Conservation (phyloP, 2,888 invertebrate species). For the Calliopum simillimum region DNA sequence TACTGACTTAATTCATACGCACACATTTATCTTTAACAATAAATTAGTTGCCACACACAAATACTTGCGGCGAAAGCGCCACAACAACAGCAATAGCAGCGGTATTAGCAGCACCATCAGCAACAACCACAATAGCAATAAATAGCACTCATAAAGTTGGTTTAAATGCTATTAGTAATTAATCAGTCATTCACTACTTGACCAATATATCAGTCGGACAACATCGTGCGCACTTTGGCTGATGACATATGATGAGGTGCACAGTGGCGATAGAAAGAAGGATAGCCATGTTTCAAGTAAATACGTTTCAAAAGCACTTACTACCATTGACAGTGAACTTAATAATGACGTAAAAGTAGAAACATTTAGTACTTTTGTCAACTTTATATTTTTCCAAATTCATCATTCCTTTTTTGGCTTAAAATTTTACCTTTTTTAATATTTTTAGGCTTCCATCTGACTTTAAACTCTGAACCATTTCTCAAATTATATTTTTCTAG, state of each 20-base stretch:
- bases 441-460: too few species aligned
- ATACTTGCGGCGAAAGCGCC: conserved; percentile 18
- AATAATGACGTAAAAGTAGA: too few species aligned
- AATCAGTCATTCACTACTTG: conserved; percentile 6
- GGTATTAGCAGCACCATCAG: background rate
- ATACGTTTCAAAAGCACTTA: too few species aligned
- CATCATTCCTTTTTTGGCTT: too few species aligned
- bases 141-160: conserved; percentile 6
- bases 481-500: too few species aligned
- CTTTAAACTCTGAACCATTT: too few species aligned
- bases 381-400: too few species aligned
- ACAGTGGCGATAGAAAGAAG: too few species aligned
- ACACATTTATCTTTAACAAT: conserved; percentile 22
- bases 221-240: background rate
- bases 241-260: conserved; percentile 1
- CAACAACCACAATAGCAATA: background rate
- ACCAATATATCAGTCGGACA: background rate
- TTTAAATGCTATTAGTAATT: conserved; percentile 28
- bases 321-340: too few species aligned
- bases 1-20: conserved; percentile 30
- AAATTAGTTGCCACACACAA: conserved; percentile 22
- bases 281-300: too few species aligned
- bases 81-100: background rate
- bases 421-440: too few species aligned
- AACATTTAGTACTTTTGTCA: too few species aligned